Evolutionary conservation across 2,113 vertebrate species (phyloP).

Genomic region (Pangasianodon gigas): DNA sequence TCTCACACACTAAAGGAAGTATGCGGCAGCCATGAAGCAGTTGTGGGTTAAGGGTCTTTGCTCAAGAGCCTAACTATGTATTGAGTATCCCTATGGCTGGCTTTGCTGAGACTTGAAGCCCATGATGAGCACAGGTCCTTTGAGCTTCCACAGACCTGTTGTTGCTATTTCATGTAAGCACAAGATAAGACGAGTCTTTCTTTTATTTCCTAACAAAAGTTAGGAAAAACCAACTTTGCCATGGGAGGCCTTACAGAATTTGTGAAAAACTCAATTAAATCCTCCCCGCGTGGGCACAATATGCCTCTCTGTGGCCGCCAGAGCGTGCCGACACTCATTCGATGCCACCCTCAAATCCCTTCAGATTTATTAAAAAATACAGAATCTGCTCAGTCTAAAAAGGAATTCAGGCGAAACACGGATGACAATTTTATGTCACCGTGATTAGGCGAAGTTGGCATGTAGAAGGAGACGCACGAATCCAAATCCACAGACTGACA

Average conservation of each 20-base stretch:
- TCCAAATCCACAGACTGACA: conserved; percentile 48
- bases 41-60: neutral
- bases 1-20: neutral
- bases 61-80: neutral
- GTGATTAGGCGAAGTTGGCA: conserved; percentile 48
- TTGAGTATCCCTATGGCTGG: neutral
- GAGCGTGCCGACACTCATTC: conserved; percentile 56
- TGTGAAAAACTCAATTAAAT: conserved; percentile 55
- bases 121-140: neutral
- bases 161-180: conserved; percentile 6
- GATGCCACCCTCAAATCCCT: conserved; percentile 54
- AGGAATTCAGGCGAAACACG: conserved; percentile 51
- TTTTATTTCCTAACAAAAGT: conserved; percentile 26
- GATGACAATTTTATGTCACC: conserved; percentile 50
- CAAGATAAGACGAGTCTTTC: neutral
- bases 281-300: conserved; percentile 43
- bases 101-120: neutral
- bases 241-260: conserved; percentile 19
- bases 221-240: conserved; percentile 32
- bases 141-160: conserved; percentile 1
- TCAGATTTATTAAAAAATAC: conserved; percentile 58
- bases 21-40: neutral
- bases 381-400: conserved; percentile 46
- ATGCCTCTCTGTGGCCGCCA: conserved; percentile 42
- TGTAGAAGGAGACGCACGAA: conserved; percentile 26